Conservation (phyloP, 1,140 invertebrate genomes). For the Bombus waltoni region DNA sequence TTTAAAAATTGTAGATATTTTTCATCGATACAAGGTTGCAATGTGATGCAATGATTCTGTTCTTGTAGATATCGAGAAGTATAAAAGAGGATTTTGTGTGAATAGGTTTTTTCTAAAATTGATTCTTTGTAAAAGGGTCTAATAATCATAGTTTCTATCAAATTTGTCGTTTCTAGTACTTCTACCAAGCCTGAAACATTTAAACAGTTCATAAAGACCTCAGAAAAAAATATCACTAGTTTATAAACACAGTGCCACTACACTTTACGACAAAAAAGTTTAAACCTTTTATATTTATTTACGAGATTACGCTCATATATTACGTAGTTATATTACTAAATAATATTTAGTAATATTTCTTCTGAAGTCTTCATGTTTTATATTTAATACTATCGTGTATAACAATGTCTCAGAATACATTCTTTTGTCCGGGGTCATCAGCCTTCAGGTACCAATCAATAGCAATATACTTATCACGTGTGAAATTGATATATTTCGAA, state of each 20-base stretch:
- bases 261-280: neutral
- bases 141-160: conserved; percentile 84
- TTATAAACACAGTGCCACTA: neutral
- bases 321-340: conserved; percentile 7
- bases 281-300: conserved; percentile 6
- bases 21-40: conserved; percentile 81
- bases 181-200: conserved; percentile 50
- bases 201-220: conserved; percentile 38
- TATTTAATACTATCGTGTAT: conserved; percentile 21
- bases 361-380: conserved; percentile 35
- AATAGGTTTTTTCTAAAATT: conserved; percentile 83
- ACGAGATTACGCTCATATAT: neutral
- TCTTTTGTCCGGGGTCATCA: neutral
- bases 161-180: conserved; percentile 67
- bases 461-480: conserved; percentile 56
- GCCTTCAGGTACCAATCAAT: conserved; percentile 53
- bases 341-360: conserved; percentile 41
- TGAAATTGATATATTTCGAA: conserved; percentile 64
- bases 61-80: conserved; percentile 82
- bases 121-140: conserved; percentile 83
- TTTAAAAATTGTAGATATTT: conserved; percentile 82
- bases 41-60: conserved; percentile 82
- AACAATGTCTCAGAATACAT: conserved; percentile 15
- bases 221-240: conserved; percentile 19
- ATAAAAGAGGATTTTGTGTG: conserved; percentile 82